These are phyloP conservation scores for Alcis repandata DNA, from an alignment of 2,888 invertebrate species.

Conservation along the genomic window DNA sequence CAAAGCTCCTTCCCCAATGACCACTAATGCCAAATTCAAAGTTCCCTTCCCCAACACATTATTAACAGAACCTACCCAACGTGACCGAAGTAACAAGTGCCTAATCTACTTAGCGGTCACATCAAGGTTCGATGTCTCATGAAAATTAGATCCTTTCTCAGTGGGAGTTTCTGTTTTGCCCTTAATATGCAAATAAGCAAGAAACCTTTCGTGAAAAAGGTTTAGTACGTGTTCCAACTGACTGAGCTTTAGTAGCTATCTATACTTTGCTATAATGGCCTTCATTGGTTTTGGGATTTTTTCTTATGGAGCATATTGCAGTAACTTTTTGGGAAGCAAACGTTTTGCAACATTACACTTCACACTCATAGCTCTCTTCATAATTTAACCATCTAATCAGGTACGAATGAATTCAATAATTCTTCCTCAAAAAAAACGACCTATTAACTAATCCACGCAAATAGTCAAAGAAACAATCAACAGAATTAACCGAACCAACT, in stretches of 20 bases:
- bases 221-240: constrained; percentile 20
- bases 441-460: no score
- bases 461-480: no score
- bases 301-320: neutral
- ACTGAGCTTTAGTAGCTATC: constrained; percentile 10
- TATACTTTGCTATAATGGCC: neutral
- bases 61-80: constrained; percentile 60
- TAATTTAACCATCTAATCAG: no score
- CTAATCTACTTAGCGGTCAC: constrained; percentile 71
- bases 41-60: constrained; percentile 59
- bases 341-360: neutral
- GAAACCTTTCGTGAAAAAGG: constrained; percentile 22
- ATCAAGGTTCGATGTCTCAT: constrained; percentile 71
- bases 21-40: constrained; percentile 61
- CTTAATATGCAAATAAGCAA: constrained; percentile 31
- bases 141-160: constrained; percentile 69
- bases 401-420: no score
- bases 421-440: no score
- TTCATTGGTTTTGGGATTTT: constrained; percentile 2
- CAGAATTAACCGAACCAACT: neutral
- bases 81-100: constrained; percentile 67
- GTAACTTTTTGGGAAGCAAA: neutral
- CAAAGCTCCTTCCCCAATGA: constrained; percentile 54
- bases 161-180: constrained; percentile 56
- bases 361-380: neutral